These are phyloP conservation scores for Apocheima hispidaria DNA, from an alignment of 2,888 invertebrate species.

Conservation along the genomic window DNA sequence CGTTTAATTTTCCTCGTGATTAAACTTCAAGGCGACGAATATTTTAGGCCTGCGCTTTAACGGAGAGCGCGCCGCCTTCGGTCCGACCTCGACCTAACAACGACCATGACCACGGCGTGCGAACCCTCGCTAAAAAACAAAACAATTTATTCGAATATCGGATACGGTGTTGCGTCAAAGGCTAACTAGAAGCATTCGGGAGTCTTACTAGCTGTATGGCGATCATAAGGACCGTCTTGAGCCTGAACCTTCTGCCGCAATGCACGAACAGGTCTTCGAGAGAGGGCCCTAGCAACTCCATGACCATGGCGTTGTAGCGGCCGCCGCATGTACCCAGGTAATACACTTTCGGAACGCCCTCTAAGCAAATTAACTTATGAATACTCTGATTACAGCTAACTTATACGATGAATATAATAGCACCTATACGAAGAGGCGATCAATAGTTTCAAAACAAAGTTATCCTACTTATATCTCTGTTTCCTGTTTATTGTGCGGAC, in stretches of 20 bases:
- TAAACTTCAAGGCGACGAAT: conserved; percentile 38
- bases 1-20: conserved; percentile 38
- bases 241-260: conserved; percentile 98
- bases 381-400: conserved; percentile 18
- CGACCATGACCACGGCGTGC: conserved; percentile 74
- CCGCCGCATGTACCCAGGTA: conserved; percentile 99
- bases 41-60: conserved; percentile 39
- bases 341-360: conserved; percentile 99
- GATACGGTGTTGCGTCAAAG: conserved; percentile 75
- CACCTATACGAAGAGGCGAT: conserved; percentile 13
- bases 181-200: conserved; percentile 52
- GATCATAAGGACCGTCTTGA: conserved; percentile 99
- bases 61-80: conserved; percentile 39
- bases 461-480: conserved; percentile 35
- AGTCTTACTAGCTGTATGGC: conserved; percentile 97
- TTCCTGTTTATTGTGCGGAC: conserved; percentile 41
- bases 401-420: conserved; percentile 18
- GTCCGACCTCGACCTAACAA: conserved; percentile 60
- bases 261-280: conserved; percentile 99
- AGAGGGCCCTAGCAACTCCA: conserved; percentile 99
- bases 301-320: conserved; percentile 99
- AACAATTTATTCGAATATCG: conserved; percentile 66
- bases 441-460: conserved; percentile 32
- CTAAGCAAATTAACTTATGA: conserved; percentile 83
- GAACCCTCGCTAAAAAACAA: conserved; percentile 64